Conservation (phyloP, 2,113 vertebrate species). For the Montifringilla adamsi region DNA sequence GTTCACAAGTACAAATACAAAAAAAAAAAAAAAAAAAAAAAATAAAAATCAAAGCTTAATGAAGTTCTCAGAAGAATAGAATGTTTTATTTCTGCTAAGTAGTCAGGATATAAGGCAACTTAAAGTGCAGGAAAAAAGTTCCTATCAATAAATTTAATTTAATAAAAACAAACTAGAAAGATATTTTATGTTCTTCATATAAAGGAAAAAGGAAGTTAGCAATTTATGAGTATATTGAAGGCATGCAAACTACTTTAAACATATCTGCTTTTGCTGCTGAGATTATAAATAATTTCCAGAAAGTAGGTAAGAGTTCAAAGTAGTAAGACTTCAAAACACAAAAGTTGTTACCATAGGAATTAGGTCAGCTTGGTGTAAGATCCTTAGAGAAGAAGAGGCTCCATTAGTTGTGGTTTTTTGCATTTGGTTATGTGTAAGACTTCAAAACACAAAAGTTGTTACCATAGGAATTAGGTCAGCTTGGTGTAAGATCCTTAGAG, state of each 20-base stretch:
- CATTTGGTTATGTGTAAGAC: too few species aligned
- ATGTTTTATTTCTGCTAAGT: constrained; percentile 3
- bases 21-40: background rate
- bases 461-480: background rate
- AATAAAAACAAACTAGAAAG: background rate
- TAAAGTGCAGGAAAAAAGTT: background rate
- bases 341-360: background rate
- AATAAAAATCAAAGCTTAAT: background rate
- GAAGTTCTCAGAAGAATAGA: background rate
- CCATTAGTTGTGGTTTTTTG: background rate
- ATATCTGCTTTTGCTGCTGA: constrained; percentile 5
- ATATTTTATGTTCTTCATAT: background rate
- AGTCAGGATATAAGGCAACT: constrained; percentile 14
- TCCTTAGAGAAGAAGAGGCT: constrained; percentile 40
- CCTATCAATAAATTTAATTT: constrained; percentile 18
- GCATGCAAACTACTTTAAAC: background rate
- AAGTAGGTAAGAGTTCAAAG: background rate
- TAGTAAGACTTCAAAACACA: constrained; percentile 31
- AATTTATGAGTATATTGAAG: constrained; percentile 31
- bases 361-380: background rate
- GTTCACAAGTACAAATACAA: background rate
- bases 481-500: background rate
- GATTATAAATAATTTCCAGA: constrained; percentile 35
- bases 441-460: constrained; percentile 46
- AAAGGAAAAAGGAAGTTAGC: background rate